These are phyloP conservation scores for Saxidomus purpurata DNA, from an alignment of 1,140 invertebrate species.

Conservation along the genomic window DNA sequence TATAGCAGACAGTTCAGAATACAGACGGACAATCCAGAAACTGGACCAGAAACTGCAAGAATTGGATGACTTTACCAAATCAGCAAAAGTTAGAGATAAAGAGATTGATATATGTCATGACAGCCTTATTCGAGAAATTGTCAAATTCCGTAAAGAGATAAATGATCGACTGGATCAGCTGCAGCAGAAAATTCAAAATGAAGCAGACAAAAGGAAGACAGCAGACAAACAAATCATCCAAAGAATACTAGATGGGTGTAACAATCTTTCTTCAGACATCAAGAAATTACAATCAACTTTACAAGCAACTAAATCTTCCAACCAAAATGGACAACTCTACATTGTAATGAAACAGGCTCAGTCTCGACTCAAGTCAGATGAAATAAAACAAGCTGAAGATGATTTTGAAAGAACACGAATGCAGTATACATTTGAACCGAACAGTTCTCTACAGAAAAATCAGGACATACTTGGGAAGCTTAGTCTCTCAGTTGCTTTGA, in stretches of 20 bases:
- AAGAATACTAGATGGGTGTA: background rate
- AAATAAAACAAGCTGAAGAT: background rate
- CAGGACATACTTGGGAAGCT: background rate
- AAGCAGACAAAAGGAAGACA: background rate
- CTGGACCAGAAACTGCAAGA: too few species aligned
- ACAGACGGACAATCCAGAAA: too few species aligned
- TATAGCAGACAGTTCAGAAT: too few species aligned
- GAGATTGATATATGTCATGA: too few species aligned
- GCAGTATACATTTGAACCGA: background rate
- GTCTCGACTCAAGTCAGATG: background rate
- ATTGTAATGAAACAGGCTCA: background rate
- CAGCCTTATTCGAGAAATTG: too few species aligned
- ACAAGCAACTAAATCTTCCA: background rate
- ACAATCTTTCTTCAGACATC: background rate
- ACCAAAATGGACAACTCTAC: background rate
- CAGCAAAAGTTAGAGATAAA: too few species aligned
- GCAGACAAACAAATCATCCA: background rate
- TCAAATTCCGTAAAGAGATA: too few species aligned
- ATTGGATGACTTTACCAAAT: too few species aligned
- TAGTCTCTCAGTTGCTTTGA: background rate
- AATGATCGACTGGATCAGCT: background rate
- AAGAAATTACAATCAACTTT: background rate
- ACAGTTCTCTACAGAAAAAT: background rate
- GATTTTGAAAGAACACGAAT: background rate
- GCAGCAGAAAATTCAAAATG: background rate